Evolutionary conservation across 2,113 vertebrate species (phyloP).

Genomic region (Physeter macrocephalus): DNA sequence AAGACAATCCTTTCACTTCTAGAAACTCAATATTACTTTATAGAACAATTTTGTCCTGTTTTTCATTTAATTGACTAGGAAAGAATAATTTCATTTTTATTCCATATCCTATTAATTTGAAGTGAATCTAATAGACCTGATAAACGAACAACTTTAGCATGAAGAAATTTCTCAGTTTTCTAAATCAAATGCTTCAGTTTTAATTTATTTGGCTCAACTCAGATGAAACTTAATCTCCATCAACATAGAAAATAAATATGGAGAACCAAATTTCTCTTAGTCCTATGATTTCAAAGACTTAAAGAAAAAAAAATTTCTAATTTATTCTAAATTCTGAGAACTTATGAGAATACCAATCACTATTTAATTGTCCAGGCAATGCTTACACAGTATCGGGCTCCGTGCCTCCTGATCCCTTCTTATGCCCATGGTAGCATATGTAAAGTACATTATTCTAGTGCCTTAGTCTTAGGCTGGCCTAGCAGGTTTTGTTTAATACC

Average conservation of each 20-base stretch:
- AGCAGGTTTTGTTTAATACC: background rate
- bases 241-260: conserved; percentile 17
- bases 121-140: conserved; percentile 51
- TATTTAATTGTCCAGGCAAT: background rate
- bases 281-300: background rate
- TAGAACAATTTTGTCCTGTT: conserved; percentile 18
- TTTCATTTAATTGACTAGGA: conserved; percentile 30
- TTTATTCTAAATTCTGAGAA: background rate
- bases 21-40: background rate
- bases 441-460: background rate
- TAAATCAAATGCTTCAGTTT: conserved; percentile 49
- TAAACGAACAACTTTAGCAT: conserved; percentile 46
- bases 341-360: background rate
- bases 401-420: fast-evolving
- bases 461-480: background rate
- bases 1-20: background rate
- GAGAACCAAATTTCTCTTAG: background rate
- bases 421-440: fast-evolving
- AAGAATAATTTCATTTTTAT: conserved; percentile 43
- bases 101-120: conserved; percentile 39
- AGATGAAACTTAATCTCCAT: conserved; percentile 6
- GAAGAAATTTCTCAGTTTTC: conserved; percentile 52
- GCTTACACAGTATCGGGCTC: background rate
- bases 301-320: background rate
- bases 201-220: conserved; percentile 45